Evolutionary conservation across 2,113 vertebrate genomes (phyloP).

Genomic region (Entomyzon cyanotis): DNA sequence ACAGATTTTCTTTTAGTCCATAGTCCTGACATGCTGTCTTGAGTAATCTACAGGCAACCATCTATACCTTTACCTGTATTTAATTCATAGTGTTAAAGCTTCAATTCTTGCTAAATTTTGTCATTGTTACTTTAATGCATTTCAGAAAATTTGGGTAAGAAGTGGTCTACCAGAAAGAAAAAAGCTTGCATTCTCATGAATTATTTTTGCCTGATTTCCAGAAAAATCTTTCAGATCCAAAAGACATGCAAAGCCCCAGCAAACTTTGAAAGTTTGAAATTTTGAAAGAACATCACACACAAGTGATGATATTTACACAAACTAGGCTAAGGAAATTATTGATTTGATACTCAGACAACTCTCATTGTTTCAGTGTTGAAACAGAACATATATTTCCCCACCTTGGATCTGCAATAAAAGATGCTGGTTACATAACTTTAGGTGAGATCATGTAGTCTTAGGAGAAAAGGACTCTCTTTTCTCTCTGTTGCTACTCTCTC

Average conservation of each 20-base stretch:
- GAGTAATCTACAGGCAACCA: not conserved
- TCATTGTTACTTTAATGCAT: not conserved
- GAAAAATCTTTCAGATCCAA: not conserved
- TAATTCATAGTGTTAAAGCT: not conserved
- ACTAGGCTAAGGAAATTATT: not conserved
- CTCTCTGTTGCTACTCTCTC: no score
- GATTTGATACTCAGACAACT: not conserved
- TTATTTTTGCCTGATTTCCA: not conserved
- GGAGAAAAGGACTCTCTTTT: no score
- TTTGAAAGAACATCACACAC: not conserved
- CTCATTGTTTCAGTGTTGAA: not conserved
- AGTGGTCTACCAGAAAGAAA: not conserved
- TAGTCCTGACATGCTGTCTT: not conserved
- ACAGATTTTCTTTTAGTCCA: not conserved
- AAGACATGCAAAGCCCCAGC: not conserved
- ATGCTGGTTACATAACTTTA: not conserved
- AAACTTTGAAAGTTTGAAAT: not conserved
- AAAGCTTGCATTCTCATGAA: not conserved
- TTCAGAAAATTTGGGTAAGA: not conserved
- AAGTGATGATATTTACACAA: not conserved
- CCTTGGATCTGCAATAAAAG: not conserved
- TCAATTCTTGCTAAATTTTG: not conserved
- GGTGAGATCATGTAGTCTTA: not conserved
- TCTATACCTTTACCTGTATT: not conserved
- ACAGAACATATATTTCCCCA: not conserved